Conservation (phyloP, 2,797 vertebrate genomes). For the Sebastes reedi region DNA sequence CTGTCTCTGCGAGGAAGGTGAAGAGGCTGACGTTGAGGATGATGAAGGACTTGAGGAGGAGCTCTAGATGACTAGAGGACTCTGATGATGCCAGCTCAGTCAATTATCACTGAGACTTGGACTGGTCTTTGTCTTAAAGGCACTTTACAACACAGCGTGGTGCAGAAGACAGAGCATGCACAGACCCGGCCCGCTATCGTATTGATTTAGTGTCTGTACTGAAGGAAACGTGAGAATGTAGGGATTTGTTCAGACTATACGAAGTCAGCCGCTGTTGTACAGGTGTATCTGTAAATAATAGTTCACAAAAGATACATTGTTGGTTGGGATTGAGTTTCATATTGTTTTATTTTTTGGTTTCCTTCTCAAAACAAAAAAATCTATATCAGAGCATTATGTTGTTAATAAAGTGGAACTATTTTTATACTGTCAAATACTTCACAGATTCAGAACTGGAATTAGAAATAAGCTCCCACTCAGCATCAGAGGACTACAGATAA, state of each 20-base stretch:
- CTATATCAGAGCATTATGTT: conserved; percentile 20
- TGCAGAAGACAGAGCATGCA: conserved; percentile 55
- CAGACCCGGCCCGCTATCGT: conserved; percentile 38
- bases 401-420: conserved; percentile 44
- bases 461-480: conserved; percentile 6
- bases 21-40: conserved; percentile 47
- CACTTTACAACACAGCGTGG: conserved; percentile 57
- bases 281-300: conserved; percentile 76
- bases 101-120: conserved; percentile 35
- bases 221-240: conserved; percentile 50
- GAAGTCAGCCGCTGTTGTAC: conserved; percentile 59
- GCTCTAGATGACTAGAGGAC: conserved; percentile 40
- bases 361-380: conserved; percentile 4
- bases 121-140: conserved; percentile 61
- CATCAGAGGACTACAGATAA: conserved; percentile 24
- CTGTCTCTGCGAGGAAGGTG: conserved; percentile 34
- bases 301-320: conserved; percentile 42
- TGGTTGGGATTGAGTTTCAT: conserved; percentile 32
- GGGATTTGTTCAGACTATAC: conserved; percentile 29
- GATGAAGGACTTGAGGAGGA: conserved; percentile 32
- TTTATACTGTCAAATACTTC: conserved; percentile 40
- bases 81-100: conserved; percentile 42
- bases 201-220: conserved; percentile 44
- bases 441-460: conserved; percentile 29
- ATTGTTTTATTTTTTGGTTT: conserved; percentile 7